Evolutionary conservation across 2,888 invertebrate genomes (phyloP).

Genomic region (Drosophila vallismaia): DNA sequence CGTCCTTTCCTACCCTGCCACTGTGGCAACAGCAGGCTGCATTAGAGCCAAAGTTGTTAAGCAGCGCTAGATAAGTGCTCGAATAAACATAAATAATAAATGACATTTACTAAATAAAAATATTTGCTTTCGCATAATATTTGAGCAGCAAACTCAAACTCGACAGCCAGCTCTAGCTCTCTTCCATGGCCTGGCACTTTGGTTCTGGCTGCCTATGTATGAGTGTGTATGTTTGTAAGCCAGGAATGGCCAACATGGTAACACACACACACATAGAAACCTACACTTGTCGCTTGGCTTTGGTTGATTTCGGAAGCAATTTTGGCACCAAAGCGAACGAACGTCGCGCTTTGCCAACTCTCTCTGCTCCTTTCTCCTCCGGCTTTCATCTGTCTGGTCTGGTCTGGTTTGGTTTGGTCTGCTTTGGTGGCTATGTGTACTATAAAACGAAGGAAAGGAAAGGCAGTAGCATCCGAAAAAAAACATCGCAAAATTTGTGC

Average conservation of each 20-base stretch:
- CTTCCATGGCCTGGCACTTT: conserved; percentile 66
- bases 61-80: conserved; percentile 83
- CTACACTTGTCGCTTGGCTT: conserved; percentile 49
- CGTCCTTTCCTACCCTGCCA: conserved; percentile 10
- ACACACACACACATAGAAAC: conserved; percentile 49
- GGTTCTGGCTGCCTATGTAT: conserved; percentile 39
- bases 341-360: conserved; percentile 54
- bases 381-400: conserved; percentile 25
- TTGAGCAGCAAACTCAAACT: conserved; percentile 81
- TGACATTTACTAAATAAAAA: conserved; percentile 83
- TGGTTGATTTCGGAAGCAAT: conserved; percentile 77
- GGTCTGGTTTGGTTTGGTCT: conserved; percentile 7
- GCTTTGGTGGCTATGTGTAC: conserved; percentile 32
- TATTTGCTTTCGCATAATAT: conserved; percentile 83
- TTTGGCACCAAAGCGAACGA: conserved; percentile 72
- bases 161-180: conserved; percentile 63
- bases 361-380: conserved; percentile 5
- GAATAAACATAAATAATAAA: conserved; percentile 83
- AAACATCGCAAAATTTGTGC: conserved; percentile 73
- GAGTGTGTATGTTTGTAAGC: conserved; percentile 16
- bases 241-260: conserved; percentile 47
- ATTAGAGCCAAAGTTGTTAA: conserved; percentile 79
- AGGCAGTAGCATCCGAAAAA: conserved; percentile 39
- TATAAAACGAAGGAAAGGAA: conserved; percentile 14
- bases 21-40: conserved; percentile 39